Percentiles rank a stretch among this genome's conserved stretches.
These are phyloP conservation scores for Cotesia vestalis DNA, from an alignment of 1,140 invertebrate species.

Conservation along the genomic window DNA sequence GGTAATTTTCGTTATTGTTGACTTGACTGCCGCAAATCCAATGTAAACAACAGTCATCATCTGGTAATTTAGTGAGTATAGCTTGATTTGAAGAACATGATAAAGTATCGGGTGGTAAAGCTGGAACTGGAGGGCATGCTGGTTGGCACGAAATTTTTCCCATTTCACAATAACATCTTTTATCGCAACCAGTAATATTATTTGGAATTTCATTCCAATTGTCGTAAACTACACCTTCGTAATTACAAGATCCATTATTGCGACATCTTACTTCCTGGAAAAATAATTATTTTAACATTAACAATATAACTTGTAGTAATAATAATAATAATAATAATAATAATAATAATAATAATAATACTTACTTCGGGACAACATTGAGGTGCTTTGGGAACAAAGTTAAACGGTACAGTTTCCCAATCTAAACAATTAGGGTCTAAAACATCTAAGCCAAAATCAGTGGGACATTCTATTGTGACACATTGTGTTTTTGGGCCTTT, in stretches of 20 bases:
- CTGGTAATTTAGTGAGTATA: slow-evolving; percentile 73
- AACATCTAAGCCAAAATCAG: slow-evolving; percentile 82
- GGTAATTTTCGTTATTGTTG: no score
- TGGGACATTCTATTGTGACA: slow-evolving; percentile 81
- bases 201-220: slow-evolving; percentile 67
- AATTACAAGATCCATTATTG: slow-evolving; percentile 80
- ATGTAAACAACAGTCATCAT: slow-evolving; percentile 81
- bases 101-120: slow-evolving; percentile 76
- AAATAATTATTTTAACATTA: not conserved
- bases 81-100: slow-evolving; percentile 75
- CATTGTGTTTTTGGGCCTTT: slow-evolving; percentile 69
- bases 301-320: no score
- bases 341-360: no score
- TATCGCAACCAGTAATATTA: slow-evolving; percentile 81
- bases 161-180: slow-evolving; percentile 85
- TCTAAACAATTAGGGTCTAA: slow-evolving; percentile 83
- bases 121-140: slow-evolving; percentile 78
- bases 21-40: slow-evolving; percentile 70
- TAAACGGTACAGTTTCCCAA: slow-evolving; percentile 81
- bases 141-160: slow-evolving; percentile 85
- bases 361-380: slow-evolving; percentile 79
- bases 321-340: no score
- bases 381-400: slow-evolving; percentile 77
- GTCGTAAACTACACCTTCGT: slow-evolving; percentile 72
- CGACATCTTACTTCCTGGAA: slow-evolving; percentile 74